Conservation (phyloP, 1,140 invertebrate species). For the Euwallacea similis region DNA sequence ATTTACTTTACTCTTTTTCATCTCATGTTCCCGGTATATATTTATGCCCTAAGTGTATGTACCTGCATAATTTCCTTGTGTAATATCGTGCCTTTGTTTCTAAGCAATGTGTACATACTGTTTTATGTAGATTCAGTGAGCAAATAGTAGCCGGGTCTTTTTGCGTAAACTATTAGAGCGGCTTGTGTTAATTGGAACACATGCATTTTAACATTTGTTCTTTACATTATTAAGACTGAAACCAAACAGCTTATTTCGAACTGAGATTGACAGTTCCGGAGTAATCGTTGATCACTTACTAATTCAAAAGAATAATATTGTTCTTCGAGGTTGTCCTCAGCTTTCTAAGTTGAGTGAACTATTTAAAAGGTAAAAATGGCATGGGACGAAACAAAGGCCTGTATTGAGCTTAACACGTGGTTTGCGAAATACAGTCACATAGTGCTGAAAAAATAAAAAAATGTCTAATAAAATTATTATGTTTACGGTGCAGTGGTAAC, state of each 20-base stretch:
- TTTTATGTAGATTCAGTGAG: slow-evolving; percentile 18
- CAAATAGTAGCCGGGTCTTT: slow-evolving; percentile 5
- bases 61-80: slow-evolving; percentile 27
- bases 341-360: too few species aligned
- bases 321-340: not conserved
- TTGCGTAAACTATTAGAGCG: slow-evolving; percentile 16
- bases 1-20: slow-evolving; percentile 23
- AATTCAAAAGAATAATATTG: not conserved
- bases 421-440: too few species aligned
- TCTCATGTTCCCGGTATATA: slow-evolving; percentile 16
- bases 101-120: slow-evolving; percentile 5
- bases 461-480: slow-evolving; percentile 36
- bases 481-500: slow-evolving; percentile 33
- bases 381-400: too few species aligned
- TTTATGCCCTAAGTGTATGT: slow-evolving; percentile 16
- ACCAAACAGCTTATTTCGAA: too few species aligned
- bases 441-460: not conserved
- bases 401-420: too few species aligned
- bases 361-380: too few species aligned
- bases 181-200: slow-evolving; percentile 6
- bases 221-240: not conserved
- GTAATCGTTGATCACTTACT: not conserved
- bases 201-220: slow-evolving; percentile 8
- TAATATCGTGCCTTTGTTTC: slow-evolving; percentile 23
- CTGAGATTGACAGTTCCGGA: too few species aligned